phyloP scores from a whole-genome alignment of 2,797 vertebrate genomes.

The Rousettus madagascariensis region DNA sequence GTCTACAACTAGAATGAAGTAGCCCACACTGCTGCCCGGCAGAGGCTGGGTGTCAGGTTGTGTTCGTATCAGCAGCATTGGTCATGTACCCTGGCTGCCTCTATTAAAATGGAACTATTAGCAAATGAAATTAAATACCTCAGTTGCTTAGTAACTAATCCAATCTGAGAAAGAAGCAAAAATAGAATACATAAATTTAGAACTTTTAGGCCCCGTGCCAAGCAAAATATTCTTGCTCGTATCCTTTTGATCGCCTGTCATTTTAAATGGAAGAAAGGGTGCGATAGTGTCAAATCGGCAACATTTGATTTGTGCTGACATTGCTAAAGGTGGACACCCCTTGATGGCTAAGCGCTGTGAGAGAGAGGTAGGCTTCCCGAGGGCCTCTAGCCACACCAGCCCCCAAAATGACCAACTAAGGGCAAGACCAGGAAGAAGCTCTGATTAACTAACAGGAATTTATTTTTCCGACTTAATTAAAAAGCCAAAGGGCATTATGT shows the following conservation, averaged over 20 bases:
- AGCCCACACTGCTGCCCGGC: neutral
- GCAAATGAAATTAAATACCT: slow-evolving; percentile 85
- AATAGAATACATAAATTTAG: slow-evolving; percentile 87
- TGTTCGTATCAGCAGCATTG: slow-evolving; percentile 14
- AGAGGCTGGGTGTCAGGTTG: neutral
- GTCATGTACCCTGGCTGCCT: slow-evolving; percentile 68
- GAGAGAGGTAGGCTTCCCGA: slow-evolving; percentile 50
- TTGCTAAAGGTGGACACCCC: slow-evolving; percentile 43
- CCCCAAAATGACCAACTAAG: slow-evolving; percentile 57
- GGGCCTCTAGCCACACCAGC: slow-evolving; percentile 35
- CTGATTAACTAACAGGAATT: slow-evolving; percentile 47
- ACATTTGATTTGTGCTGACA: slow-evolving; percentile 65
- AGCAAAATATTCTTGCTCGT: slow-evolving; percentile 83
- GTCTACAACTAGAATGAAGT: neutral
- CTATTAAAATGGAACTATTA: slow-evolving; percentile 82
- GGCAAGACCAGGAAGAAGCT: slow-evolving; percentile 20
- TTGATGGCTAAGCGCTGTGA: slow-evolving; percentile 46
- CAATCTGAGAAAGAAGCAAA: slow-evolving; percentile 84
- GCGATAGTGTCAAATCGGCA: slow-evolving; percentile 73
- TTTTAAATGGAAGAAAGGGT: slow-evolving; percentile 73
- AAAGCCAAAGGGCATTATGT: slow-evolving; percentile 70
- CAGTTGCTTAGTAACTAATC: slow-evolving; percentile 88
- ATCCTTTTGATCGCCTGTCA: slow-evolving; percentile 80
- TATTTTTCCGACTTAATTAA: slow-evolving; percentile 78
- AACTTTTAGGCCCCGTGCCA: slow-evolving; percentile 84